phyloP scores from a whole-genome alignment of 2,113 vertebrate genomes.

The Zeus faber region DNA sequence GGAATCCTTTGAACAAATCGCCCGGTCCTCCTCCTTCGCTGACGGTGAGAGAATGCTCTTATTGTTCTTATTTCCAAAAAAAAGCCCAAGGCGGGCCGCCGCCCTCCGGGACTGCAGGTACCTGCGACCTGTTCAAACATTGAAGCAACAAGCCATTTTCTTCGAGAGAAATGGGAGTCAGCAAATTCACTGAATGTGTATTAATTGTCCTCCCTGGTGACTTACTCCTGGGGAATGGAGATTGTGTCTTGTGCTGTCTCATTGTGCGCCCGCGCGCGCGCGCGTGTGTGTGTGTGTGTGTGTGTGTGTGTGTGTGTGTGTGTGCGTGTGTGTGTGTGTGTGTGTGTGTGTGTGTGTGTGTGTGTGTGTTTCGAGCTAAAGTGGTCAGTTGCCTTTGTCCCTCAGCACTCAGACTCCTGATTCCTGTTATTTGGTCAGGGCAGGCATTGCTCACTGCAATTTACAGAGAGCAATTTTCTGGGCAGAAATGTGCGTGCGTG shows the following conservation, averaged over 20 bases:
- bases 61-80: no score
- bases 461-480: conserved; percentile 40
- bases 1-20: no score
- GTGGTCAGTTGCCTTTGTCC: conserved; percentile 49
- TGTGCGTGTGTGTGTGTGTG: conserved; percentile 19
- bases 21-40: no score
- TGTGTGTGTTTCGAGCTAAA: conserved; percentile 32
- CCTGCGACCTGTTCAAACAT: no score
- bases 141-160: no score
- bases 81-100: no score
- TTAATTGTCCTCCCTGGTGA: conserved; percentile 27
- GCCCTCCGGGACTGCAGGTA: no score
- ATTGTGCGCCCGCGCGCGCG: neutral
- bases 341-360: conserved; percentile 5
- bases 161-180: no score
- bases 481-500: neutral
- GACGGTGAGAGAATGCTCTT: no score
- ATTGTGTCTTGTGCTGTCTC: neutral
- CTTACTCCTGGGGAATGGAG: neutral
- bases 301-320: neutral
- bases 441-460: conserved; percentile 53
- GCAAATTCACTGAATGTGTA: no score
- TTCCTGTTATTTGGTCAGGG: conserved; percentile 65
- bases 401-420: conserved; percentile 57
- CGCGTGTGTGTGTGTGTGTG: conserved; percentile 12